phyloP scores from a whole-genome alignment of 2,113 vertebrate genomes.

The Eretmochelys imbricata region DNA sequence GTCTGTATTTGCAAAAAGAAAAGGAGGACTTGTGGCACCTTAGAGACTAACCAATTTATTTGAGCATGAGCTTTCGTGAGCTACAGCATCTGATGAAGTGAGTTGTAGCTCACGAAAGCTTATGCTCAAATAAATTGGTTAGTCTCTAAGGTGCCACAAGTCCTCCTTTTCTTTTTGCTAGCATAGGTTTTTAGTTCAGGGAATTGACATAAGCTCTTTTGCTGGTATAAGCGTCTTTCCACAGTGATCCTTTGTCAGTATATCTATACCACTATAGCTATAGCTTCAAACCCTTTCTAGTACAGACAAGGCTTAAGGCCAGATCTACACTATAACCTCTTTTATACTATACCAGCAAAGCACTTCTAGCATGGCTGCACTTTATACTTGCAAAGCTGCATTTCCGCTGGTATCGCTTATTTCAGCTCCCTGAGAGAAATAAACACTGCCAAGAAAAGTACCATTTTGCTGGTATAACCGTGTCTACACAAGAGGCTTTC shows the following conservation, averaged over 20 bases:
- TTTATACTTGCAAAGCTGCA: background rate
- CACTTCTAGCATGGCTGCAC: background rate
- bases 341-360: background rate
- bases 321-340: background rate
- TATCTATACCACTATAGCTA: too few relatives aligned
- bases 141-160: too few relatives aligned
- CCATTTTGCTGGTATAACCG: fast-evolving
- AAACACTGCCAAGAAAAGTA: background rate
- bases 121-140: too few relatives aligned
- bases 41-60: too few relatives aligned
- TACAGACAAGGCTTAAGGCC: background rate
- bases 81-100: too few relatives aligned
- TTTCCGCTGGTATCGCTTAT: background rate
- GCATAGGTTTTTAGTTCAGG: background rate
- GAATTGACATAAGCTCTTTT: background rate
- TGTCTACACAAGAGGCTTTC: background rate
- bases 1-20: too few relatives aligned
- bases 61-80: too few relatives aligned
- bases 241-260: too few relatives aligned
- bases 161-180: background rate
- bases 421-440: background rate
- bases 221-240: too few relatives aligned
- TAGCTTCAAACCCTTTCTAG: too few relatives aligned
- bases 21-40: too few relatives aligned
- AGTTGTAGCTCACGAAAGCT: too few relatives aligned